Percentiles rank a stretch among this genome's conserved stretches.
Conservation (phyloP, 2,888 invertebrate genomes). For the Oligia fasciuncula region DNA sequence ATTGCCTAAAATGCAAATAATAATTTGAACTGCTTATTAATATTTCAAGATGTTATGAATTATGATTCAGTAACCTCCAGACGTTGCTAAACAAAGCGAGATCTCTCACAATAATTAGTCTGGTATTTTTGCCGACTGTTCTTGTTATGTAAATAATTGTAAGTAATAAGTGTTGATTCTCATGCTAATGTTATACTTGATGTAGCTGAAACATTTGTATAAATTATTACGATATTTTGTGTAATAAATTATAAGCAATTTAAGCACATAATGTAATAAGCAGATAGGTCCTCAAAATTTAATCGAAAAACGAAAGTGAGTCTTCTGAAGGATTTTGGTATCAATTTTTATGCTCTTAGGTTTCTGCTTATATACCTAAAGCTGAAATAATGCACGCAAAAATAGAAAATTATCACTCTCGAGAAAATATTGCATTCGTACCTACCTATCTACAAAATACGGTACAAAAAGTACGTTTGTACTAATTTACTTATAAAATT, state of each 20-base stretch:
- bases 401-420: slow-evolving; percentile 17
- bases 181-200: slow-evolving; percentile 15
- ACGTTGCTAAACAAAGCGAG: slow-evolving; percentile 1
- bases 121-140: slow-evolving; percentile 12
- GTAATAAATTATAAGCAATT: too few relatives aligned
- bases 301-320: not conserved
- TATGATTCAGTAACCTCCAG: slow-evolving; percentile 25
- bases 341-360: not conserved
- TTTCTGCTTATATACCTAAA: not conserved
- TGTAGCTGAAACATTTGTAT: slow-evolving; percentile 5
- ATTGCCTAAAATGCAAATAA: not conserved
- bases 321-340: not conserved
- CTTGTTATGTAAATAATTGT: slow-evolving; percentile 15
- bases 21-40: not conserved
- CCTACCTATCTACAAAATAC: not conserved
- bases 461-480: slow-evolving; percentile 36
- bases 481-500: slow-evolving; percentile 39
- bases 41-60: not conserved
- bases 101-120: slow-evolving; percentile 39
- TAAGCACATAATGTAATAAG: too few relatives aligned
- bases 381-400: slow-evolving; percentile 1
- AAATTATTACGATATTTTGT: not conserved
- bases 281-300: too few relatives aligned
- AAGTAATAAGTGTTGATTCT: slow-evolving; percentile 28
- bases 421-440: slow-evolving; percentile 11